Base-by-base conservation (phyloP, 2,888 invertebrate species). In the Nymphalis polychloros region DNA sequence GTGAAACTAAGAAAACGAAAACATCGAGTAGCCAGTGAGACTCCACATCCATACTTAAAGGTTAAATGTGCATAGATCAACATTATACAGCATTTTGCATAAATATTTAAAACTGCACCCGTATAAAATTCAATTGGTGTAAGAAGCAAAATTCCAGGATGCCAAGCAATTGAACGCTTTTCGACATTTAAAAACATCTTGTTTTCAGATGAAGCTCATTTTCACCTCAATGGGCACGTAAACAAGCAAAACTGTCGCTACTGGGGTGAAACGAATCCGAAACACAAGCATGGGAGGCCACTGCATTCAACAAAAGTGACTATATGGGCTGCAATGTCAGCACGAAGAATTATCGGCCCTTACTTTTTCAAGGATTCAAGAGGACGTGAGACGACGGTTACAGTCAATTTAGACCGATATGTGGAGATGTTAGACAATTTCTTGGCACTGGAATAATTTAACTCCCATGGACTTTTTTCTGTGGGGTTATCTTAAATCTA, bases 321-420 rank as follows among this genome's bases (percentile, higher is more conserved):
- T n/a, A n/a, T 63, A 46, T 68, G 63, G 57, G 64, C 50, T 20
- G 67, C 67, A 35, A 67, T 67, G 48, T 64, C 59, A 35, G 53
- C 64, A 1, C 66, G 61, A 61, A 62, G 71, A 69, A 72, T 74
- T 70, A 74, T 73, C 62, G 69, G 74, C 52, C 73, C 70, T 69
- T 74, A 76, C 70, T 75, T 76, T 76, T 71, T 72, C 69, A 68
- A 75, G 66, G 66, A 73, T 69, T 65, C 59, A 63, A 67, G 69
- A 69, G 70, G 72, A 65, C 73, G 71, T 53, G 57, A n/a, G n/a
- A n/a, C n/a, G n/a, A n/a, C 73, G 65, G 67, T 70, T 64, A 69
- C 59, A 19, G 69, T 75, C 64, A 74, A 73, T 74, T 72, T 73
- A 35, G 31, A 31, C 6, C 31, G 31, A 4, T 31, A 31, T 6